These are phyloP conservation scores for Calonectris borealis DNA, from an alignment of 2,113 vertebrate genomes.

Conservation along the genomic window DNA sequence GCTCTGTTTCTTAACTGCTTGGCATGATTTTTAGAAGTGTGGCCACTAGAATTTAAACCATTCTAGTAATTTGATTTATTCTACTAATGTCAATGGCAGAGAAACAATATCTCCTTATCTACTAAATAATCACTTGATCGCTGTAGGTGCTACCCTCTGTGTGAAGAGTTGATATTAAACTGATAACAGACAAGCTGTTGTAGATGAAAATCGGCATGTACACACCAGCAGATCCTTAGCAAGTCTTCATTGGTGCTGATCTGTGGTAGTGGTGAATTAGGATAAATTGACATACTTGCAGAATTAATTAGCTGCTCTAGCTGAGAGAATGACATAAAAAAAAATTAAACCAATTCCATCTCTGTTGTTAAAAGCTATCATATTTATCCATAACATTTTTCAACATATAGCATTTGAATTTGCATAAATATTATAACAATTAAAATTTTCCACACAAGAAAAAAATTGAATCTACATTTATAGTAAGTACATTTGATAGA, in stretches of 20 bases:
- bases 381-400: background rate
- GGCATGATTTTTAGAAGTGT: background rate
- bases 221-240: background rate
- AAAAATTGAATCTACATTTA: background rate
- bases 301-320: conserved; percentile 9
- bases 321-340: background rate
- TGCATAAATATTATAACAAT: background rate
- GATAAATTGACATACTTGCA: background rate
- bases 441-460: background rate
- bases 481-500: background rate
- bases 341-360: background rate
- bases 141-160: background rate
- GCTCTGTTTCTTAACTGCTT: background rate
- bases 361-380: background rate
- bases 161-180: background rate
- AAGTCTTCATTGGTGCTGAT: background rate
- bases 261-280: background rate
- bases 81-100: background rate
- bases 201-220: background rate
- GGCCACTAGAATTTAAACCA: background rate
- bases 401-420: background rate
- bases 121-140: background rate
- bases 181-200: background rate
- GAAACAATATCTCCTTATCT: background rate
- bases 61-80: background rate